Evolutionary conservation across 2,888 invertebrate species (phyloP).

Genomic region (Apamea sordens): DNA sequence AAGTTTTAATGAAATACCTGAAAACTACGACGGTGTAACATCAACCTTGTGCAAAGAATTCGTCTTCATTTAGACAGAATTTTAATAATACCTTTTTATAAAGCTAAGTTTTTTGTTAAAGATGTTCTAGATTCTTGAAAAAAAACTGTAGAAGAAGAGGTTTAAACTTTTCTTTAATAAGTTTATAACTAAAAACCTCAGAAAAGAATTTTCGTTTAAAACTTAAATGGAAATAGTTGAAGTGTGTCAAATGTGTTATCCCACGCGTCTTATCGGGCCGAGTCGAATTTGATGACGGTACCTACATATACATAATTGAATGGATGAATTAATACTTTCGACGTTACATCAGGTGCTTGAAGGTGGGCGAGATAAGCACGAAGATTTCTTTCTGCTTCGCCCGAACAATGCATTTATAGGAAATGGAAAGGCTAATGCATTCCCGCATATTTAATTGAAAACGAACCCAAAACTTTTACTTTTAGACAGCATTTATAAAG

Average conservation of each 20-base stretch:
- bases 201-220: slow-evolving; percentile 29
- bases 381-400: slow-evolving; percentile 38
- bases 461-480: slow-evolving; percentile 33
- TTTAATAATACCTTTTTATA: slow-evolving; percentile 32
- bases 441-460: slow-evolving; percentile 44
- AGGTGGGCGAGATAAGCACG: slow-evolving; percentile 60
- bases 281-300: slow-evolving; percentile 70
- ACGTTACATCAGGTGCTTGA: slow-evolving; percentile 53
- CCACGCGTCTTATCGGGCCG: slow-evolving; percentile 69
- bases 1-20: slow-evolving; percentile 53
- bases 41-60: slow-evolving; percentile 39
- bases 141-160: slow-evolving; percentile 2
- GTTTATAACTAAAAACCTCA: slow-evolving; percentile 18
- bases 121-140: slow-evolving; percentile 25
- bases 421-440: slow-evolving; percentile 39
- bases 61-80: slow-evolving; percentile 29
- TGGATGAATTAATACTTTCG: slow-evolving; percentile 69
- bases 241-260: slow-evolving; percentile 65
- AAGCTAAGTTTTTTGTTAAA: slow-evolving; percentile 19
- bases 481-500: not conserved
- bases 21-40: slow-evolving; percentile 29
- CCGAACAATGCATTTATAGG: slow-evolving; percentile 33
- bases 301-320: slow-evolving; percentile 64
- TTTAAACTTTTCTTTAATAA: slow-evolving; percentile 6
- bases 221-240: slow-evolving; percentile 48